These are phyloP conservation scores for Nomada goodeniana DNA, from an alignment of 2,888 invertebrate species.

Conservation along the genomic window DNA sequence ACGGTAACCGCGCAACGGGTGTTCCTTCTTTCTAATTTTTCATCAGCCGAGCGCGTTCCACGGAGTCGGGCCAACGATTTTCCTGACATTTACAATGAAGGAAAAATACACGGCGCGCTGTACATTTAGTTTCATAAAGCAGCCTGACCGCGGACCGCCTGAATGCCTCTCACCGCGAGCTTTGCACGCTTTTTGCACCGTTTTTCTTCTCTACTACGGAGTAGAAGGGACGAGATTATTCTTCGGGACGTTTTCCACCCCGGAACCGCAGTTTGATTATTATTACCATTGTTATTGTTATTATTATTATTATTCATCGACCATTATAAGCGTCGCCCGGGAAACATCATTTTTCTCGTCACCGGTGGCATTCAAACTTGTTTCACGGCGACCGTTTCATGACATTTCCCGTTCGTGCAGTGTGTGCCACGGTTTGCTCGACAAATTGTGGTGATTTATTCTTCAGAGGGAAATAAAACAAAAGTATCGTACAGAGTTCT, in stretches of 20 bases:
- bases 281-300: background rate
- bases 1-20: background rate
- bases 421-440: too few relatives aligned
- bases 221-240: background rate
- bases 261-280: background rate
- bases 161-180: conserved; percentile 1
- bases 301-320: conserved; percentile 1
- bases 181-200: conserved; percentile 14
- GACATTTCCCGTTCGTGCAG: too few relatives aligned
- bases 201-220: background rate
- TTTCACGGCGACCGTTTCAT: background rate
- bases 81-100: conserved; percentile 25
- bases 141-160: conserved; percentile 3
- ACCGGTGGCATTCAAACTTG: conserved; percentile 14
- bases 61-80: conserved; percentile 3
- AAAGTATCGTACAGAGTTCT: too few relatives aligned
- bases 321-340: background rate
- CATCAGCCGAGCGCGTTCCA: background rate
- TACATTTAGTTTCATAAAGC: conserved; percentile 29
- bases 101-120: conserved; percentile 16
- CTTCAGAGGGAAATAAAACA: too few relatives aligned
- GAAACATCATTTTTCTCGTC: background rate
- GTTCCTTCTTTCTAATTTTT: conserved; percentile 5
- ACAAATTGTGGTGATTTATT: too few relatives aligned
- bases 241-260: background rate